Percentiles rank a stretch among this genome's conserved stretches.
Conservation (phyloP, 2,888 invertebrate species). For the Spisula solida region DNA sequence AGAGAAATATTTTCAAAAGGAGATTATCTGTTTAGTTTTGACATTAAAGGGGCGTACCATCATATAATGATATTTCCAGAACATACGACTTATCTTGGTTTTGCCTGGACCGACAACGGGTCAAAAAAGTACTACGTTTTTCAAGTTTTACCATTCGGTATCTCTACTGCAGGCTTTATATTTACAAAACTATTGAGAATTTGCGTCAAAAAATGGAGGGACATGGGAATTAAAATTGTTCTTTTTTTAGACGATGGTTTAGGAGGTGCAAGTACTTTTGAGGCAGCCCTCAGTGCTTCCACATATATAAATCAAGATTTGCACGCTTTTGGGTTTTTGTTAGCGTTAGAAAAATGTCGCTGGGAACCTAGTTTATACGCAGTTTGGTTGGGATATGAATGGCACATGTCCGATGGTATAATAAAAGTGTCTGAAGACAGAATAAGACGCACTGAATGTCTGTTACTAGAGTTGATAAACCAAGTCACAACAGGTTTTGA, state of each 20-base stretch:
- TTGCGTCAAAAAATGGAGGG: conserved; percentile 49
- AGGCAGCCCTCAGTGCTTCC: conserved; percentile 24
- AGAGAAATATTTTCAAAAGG: neutral
- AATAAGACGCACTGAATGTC: conserved; percentile 29
- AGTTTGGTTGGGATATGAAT: conserved; percentile 59
- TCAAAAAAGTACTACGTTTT: neutral
- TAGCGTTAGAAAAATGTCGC: conserved; percentile 65
- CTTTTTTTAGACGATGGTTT: conserved; percentile 66
- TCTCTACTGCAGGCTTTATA: conserved; percentile 62
- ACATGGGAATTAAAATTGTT: conserved; percentile 51
- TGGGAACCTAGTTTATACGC: conserved; percentile 58
- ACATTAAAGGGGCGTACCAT: conserved; percentile 19
- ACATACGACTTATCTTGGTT: conserved; percentile 28
- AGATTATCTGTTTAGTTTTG: conserved; percentile 27
- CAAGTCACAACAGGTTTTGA: neutral
- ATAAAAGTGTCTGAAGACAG: conserved; percentile 49
- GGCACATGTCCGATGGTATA: conserved; percentile 48
- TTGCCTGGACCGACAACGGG: neutral
- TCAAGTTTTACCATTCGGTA: conserved; percentile 55
- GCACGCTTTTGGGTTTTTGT: conserved; percentile 65
- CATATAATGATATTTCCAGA: conserved; percentile 25
- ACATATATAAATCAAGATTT: conserved; percentile 47
- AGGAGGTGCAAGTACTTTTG: conserved; percentile 38
- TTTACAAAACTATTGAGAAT: conserved; percentile 60
- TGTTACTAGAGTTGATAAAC: neutral